phyloP scores from a whole-genome alignment of 2,888 invertebrate genomes.

The Acanthosoma haemorrhoidale region DNA sequence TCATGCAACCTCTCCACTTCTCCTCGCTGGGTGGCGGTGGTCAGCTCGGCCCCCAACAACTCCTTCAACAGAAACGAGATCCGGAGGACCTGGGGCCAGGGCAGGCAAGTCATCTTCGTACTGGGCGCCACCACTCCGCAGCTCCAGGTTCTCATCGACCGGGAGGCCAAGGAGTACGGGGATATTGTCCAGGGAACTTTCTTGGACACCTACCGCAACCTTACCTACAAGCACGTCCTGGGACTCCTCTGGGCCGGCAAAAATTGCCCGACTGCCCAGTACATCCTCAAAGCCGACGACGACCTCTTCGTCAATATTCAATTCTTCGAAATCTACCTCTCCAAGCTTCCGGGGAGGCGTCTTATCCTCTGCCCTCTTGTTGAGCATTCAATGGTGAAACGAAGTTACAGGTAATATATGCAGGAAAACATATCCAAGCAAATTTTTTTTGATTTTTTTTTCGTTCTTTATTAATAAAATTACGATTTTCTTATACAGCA shows the following conservation, averaged over 20 bases:
- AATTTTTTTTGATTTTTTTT: too few relatives aligned
- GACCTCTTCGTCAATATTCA: slow-evolving; percentile 50
- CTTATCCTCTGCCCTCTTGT: slow-evolving; percentile 61
- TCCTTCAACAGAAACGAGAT: slow-evolving; percentile 60
- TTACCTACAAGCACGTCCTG: slow-evolving; percentile 81
- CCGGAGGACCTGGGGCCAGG: slow-evolving; percentile 64
- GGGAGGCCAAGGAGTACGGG: slow-evolving; percentile 51
- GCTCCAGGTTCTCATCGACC: slow-evolving; percentile 45
- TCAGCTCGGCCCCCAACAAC: slow-evolving; percentile 65
- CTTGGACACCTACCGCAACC: slow-evolving; percentile 69
- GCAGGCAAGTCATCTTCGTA: slow-evolving; percentile 58
- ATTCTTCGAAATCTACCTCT: slow-evolving; percentile 49
- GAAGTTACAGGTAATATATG: slow-evolving; percentile 44
- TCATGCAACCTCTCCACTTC: slow-evolving; percentile 45
- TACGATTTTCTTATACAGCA: too few relatives aligned
- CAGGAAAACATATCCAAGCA: too few relatives aligned
- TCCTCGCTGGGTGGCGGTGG: slow-evolving; percentile 58
- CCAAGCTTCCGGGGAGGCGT: slow-evolving; percentile 53
- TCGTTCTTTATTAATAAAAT: too few relatives aligned
- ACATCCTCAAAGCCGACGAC: slow-evolving; percentile 50
- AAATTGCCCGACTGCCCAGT: slow-evolving; percentile 59
- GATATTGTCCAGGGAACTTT: slow-evolving; percentile 76
- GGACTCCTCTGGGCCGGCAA: slow-evolving; percentile 70
- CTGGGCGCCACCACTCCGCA: slow-evolving; percentile 54
- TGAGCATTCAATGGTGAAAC: slow-evolving; percentile 51